Base-by-base conservation (phyloP, 53 echinoderm and acorn worm species). In the Temnopleurus reevesii region DNA sequence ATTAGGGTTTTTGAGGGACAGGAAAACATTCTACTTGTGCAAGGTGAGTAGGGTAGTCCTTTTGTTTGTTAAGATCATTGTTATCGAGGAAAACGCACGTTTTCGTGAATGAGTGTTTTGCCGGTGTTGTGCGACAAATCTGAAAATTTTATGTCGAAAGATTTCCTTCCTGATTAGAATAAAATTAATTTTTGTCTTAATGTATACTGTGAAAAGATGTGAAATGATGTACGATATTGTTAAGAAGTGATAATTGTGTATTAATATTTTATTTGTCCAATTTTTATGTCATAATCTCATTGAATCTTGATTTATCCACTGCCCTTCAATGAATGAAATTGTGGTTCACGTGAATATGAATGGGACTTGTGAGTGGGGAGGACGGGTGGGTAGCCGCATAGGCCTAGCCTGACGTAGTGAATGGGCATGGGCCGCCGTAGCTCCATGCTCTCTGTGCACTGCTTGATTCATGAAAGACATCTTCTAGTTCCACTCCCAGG, bases 21-120 rank as follows among this genome's bases (percentile, higher is more conserved):
- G 80, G 80, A 83, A 81, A 83, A 55, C 36, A 54, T 83, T 83
- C 83, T 83, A 54, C 83, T 83, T 83, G 53, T 83, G 83, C 83
- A 83, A 83, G 83, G 83, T 83, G 83, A 56, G 83, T 83, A 15
- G 2, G 53, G n/a, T 54, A 18, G 23, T 53, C 9, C 34, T 54
- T 33, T 33, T 30, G n/a, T 36, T n/a, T 34, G 54, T 82, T 55
- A 17, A 12, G 35, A 29, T 55, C 56, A 83, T 83, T 83, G 55
- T 83, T 55, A 29, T 55, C 4, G 10, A 21, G 35, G 12, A 34
- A 21, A 55, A 55, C 13, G 55, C 83, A 83, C 83, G 83, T 83
- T 83, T 83, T 83, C 17, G 17, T 81, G 81, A 76, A 43, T 45
- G 76, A 3, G 45, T 76, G 76, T 17, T 24, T 23, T 27, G 49